phyloP scores from a whole-genome alignment of 2,888 invertebrate genomes.

The Drosophila meridiana region DNA sequence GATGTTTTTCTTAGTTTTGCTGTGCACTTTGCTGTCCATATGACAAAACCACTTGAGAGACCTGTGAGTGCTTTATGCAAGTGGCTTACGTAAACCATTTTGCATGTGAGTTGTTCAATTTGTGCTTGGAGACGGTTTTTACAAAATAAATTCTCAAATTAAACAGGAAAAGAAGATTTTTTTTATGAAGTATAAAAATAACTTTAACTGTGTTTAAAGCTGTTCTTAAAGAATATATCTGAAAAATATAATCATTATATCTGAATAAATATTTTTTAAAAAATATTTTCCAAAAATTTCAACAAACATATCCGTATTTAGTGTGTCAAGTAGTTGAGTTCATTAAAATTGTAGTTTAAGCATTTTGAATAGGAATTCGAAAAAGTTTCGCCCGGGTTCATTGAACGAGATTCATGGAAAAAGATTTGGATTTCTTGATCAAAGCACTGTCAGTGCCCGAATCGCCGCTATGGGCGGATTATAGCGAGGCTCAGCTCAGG shows the following conservation, averaged over 20 bases:
- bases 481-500: slow-evolving; percentile 40
- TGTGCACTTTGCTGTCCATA: slow-evolving; percentile 43
- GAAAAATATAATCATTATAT: too few species aligned
- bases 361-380: slow-evolving; percentile 6
- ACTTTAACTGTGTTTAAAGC: too few species aligned
- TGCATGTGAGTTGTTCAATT: slow-evolving; percentile 50
- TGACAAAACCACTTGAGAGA: slow-evolving; percentile 15
- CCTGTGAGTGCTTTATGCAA: slow-evolving; percentile 3
- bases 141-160: slow-evolving; percentile 1
- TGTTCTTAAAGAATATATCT: too few species aligned
- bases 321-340: not conserved
- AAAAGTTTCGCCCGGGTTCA: not conserved
- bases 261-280: not conserved
- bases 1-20: slow-evolving; percentile 16
- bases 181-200: not conserved
- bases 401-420: slow-evolving; percentile 46
- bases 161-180: not conserved
- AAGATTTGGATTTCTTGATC: slow-evolving; percentile 64
- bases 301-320: not conserved
- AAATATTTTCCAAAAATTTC: not conserved
- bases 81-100: slow-evolving; percentile 28
- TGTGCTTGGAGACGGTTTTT: slow-evolving; percentile 41
- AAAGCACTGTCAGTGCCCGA: slow-evolving; percentile 50
- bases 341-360: slow-evolving; percentile 1
- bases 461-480: slow-evolving; percentile 41